Base-by-base conservation (phyloP, 1,140 invertebrate genomes). In the Gonioctena quinquepunctata region DNA sequence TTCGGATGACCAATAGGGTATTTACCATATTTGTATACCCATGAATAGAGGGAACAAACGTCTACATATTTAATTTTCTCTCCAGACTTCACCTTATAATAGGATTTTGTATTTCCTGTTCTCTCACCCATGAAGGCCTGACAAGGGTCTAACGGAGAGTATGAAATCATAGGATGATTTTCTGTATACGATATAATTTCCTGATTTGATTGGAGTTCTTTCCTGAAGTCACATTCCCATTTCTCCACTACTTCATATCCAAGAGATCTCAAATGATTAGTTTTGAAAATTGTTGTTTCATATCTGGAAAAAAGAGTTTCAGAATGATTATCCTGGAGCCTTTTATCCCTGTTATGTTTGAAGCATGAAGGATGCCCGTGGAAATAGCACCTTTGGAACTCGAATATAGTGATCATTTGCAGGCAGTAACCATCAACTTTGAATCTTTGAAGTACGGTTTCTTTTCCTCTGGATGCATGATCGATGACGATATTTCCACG, bases 21-120 rank as follows among this genome's bases (percentile, higher is more conserved):
- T 57, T 74, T 72, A 1, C 72, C 76, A 42, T 78, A 77, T 49
- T 80, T 81, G 60, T 69, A 71, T 8, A 79, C 66, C 21, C 67
- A 81, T 13, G 79, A 82, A 68, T 84, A 83, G 1, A 84, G 68
- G n/a, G 76, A 79, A 22, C 74, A 77, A 54, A 83, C 78, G 68
- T 84, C 82, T 0, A 78, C 28, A 62, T 83, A 84, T 67, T 72
- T 70, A 27, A 83, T 83, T 75, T 76, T 76, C 73, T 84, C 81
- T 59, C 62, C 27, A 3, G 69, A 49, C 21, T 66, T 49, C 13
- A 52, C 59, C 70, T 79, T 74, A 61, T 80, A 75, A 52, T 78
- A 76, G 6, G 72, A 63, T 8, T 69, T 68, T 25, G 73, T 76
- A 52, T 79, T 81, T 71, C 78, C 80, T 25, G 80, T 82, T 16